These are phyloP conservation scores for Coracias cyanogaster DNA, from an alignment of 2,797 vertebrate genomes.

Conservation along the genomic window DNA sequence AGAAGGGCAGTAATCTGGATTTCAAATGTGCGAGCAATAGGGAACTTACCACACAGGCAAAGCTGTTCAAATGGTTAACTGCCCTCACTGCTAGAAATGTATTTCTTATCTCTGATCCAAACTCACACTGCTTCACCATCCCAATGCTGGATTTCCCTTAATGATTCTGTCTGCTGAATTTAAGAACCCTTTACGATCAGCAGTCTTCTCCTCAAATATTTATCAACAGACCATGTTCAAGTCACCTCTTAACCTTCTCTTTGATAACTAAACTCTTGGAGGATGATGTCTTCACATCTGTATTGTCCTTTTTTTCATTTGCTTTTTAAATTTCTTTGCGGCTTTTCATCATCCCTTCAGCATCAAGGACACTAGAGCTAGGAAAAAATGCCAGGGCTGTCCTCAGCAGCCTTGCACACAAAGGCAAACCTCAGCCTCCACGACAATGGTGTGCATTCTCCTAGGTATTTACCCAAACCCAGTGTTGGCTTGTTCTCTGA, in stretches of 20 bases:
- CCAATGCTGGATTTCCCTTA: background rate
- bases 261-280: background rate
- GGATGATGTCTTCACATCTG: background rate
- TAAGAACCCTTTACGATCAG: background rate
- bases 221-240: background rate
- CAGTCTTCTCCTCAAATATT: background rate
- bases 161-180: background rate
- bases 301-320: background rate
- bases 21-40: background rate
- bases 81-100: background rate
- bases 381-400: background rate
- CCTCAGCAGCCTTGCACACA: background rate
- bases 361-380: background rate
- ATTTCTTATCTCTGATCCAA: background rate
- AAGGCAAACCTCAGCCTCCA: background rate
- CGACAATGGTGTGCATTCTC: accelerated
- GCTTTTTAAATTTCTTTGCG: background rate
- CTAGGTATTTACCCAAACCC: background rate
- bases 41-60: background rate
- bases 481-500: background rate
- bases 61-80: background rate
- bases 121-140: background rate
- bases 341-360: background rate
- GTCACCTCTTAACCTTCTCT: background rate
- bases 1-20: background rate